Conservation (phyloP, 2,113 vertebrate genomes). For the Cinclus cinclus region DNA sequence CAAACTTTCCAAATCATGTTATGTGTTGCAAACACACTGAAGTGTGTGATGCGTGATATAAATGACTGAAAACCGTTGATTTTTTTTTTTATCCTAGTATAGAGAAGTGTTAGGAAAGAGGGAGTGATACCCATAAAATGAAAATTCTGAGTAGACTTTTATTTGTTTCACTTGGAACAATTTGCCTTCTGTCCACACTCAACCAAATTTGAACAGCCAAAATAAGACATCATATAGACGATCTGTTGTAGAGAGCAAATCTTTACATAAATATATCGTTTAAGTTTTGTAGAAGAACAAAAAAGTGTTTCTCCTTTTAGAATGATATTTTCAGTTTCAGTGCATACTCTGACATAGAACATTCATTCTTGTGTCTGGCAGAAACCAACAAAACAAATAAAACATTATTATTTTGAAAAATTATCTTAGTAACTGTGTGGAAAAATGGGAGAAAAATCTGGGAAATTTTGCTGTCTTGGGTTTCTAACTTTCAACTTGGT, state of each 20-base stretch:
- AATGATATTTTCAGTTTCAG: background rate
- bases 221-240: background rate
- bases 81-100: background rate
- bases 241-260: background rate
- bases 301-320: background rate
- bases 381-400: background rate
- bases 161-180: background rate
- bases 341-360: background rate
- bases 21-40: background rate
- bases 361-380: background rate
- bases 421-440: background rate
- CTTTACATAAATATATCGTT: background rate
- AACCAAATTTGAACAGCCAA: background rate
- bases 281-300: background rate
- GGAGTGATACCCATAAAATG: background rate
- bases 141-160: background rate
- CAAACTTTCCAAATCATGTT: background rate
- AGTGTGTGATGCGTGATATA: accelerated
- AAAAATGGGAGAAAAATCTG: background rate
- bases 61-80: background rate
- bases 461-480: background rate
- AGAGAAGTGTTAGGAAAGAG: background rate
- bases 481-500: background rate
- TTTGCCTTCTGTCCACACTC: background rate
- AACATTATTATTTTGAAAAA: background rate